Base-by-base conservation (phyloP, 2,888 invertebrate genomes). In the Ennomos fuscantarius region DNA sequence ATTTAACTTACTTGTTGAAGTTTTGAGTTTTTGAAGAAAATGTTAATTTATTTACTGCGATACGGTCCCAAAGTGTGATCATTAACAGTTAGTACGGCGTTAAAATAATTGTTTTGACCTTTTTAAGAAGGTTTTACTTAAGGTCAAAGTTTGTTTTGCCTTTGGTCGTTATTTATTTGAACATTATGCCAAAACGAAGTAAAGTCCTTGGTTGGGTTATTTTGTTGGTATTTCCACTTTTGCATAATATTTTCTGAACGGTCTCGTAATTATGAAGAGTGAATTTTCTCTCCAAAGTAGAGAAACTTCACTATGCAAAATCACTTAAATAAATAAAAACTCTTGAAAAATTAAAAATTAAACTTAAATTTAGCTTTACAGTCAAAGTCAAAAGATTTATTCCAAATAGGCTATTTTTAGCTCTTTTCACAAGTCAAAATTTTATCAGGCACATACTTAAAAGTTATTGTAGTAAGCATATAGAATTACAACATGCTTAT, bases 91-190 rank as follows among this genome's bases (percentile, higher is more conserved):
- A 12, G 9, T 53, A 12, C 15, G 9, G 10, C 35, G 35, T 53
- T 46, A 53, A 41, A 53, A 48, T 43, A 48, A 54, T 55, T 43
- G 39, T 55, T 49, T 39, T 24, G 39, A 48, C 55, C 49, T 55
- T 49, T 41, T 33, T 48, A 11, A 33, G 11, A 36, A n/a, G 36
- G 10, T 49, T 37, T 55, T 37, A 37, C 43, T 43, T 49, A 49
- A 49, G 41, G 11, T 35, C 43, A 11, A 12, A 42, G 13, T 32
- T 41, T 37, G 32, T 47, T 54, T 41, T 13, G 41, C n/a, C 41
- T 10, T 34, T 44, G 1, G 10, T 24, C 9, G 37, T 45, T 15
- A 41, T 53, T 53, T 45, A 43, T 48, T 33, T 24, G 0, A 3
- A 37, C 34, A 43, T 43, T 48, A 55, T 55, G 43, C 54, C 8